Percentiles rank a stretch among this genome's conserved stretches.
Evolutionary conservation across 2,113 vertebrate species (phyloP).

Genomic region (Percopsis transmontana): DNA sequence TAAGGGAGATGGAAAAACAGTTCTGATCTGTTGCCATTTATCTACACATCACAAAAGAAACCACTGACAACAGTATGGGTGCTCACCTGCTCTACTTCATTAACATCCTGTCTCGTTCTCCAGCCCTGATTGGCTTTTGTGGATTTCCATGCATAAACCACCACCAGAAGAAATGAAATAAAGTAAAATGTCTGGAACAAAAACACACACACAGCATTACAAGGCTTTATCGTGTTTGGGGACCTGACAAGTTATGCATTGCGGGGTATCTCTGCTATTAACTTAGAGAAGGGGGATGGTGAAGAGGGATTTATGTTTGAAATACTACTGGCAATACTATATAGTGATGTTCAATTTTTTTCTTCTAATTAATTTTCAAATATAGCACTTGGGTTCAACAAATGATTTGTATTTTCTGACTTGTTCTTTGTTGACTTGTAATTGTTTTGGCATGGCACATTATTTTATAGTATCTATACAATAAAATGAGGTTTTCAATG

Average conservation of each 20-base stretch:
- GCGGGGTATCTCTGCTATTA: too few relatives aligned
- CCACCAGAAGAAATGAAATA: conserved; percentile 75
- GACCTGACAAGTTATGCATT: neutral
- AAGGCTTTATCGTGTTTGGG: neutral
- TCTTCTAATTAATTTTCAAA: too few relatives aligned
- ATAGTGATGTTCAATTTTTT: too few relatives aligned
- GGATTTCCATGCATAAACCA: conserved; percentile 76
- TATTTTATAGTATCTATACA: neutral
- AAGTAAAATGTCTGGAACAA: conserved; percentile 75
- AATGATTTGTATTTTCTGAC: too few relatives aligned
- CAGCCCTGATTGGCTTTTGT: conserved; percentile 64
- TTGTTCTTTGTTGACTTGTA: too few relatives aligned
- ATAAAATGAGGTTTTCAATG: neutral
- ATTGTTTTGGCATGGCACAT: too few relatives aligned
- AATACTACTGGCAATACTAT: too few relatives aligned
- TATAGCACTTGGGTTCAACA: too few relatives aligned
- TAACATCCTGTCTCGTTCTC: conserved; percentile 50
- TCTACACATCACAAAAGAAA: neutral
- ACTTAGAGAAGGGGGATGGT: too few relatives aligned
- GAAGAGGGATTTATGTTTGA: too few relatives aligned
- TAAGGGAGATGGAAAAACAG: neutral
- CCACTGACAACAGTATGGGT: neutral
- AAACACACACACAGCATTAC: neutral
- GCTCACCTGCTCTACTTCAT: conserved; percentile 58
- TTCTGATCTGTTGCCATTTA: neutral